Conservation (phyloP, 2,113 vertebrate genomes). For the Rhabdornis inornatus region DNA sequence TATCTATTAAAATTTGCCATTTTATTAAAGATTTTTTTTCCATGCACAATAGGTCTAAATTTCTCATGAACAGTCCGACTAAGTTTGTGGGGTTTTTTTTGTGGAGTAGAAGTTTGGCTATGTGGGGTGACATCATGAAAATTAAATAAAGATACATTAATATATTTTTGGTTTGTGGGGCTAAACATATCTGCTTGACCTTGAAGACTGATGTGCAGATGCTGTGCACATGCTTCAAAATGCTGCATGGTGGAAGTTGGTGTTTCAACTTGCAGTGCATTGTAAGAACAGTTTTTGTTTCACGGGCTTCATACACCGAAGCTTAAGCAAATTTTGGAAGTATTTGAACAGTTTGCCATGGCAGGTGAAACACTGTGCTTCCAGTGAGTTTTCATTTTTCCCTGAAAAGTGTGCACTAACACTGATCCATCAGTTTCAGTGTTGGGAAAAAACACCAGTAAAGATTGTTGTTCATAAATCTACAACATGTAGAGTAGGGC, state of each 20-base stretch:
- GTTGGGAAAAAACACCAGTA: conserved; percentile 64
- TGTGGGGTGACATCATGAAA: conserved; percentile 71
- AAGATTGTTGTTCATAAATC: conserved; percentile 72
- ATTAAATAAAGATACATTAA: conserved; percentile 63
- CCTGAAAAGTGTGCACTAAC: conserved; percentile 57
- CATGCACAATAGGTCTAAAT: conserved; percentile 69
- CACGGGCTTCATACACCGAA: not conserved
- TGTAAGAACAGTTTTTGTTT: not conserved
- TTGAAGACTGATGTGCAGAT: conserved; percentile 52
- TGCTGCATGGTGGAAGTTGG: conserved; percentile 18
- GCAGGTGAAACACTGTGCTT: conserved; percentile 62
- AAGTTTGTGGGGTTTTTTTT: conserved; percentile 6
- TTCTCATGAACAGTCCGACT: conserved; percentile 66
- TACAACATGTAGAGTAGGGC: conserved; percentile 70
- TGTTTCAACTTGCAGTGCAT: conserved; percentile 34
- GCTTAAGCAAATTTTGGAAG: conserved; percentile 7
- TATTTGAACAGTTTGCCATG: conserved; percentile 37
- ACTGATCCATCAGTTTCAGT: conserved; percentile 60
- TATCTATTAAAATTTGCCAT: conserved; percentile 79
- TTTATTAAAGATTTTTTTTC: conserved; percentile 77
- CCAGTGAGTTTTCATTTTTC: conserved; percentile 29
- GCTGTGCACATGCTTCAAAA: conserved; percentile 51
- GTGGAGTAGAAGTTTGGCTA: conserved; percentile 59
- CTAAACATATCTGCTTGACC: conserved; percentile 61
- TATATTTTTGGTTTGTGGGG: conserved; percentile 69